Evolutionary conservation across 2,888 invertebrate genomes (phyloP).

Genomic region (Agriotes lineatus): DNA sequence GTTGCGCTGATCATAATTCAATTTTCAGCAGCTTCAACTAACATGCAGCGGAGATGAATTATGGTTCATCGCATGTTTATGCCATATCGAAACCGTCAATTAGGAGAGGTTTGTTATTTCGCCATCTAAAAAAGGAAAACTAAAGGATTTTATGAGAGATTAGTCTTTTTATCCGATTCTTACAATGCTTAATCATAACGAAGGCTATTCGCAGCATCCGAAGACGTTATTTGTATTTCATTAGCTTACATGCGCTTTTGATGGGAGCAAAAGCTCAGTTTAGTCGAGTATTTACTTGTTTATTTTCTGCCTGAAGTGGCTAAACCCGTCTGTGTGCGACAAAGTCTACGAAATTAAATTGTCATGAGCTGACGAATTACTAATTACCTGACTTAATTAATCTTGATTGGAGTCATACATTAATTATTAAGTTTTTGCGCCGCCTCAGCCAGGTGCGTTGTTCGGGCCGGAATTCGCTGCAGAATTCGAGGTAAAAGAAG

Average conservation of each 20-base stretch:
- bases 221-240: slow-evolving; percentile 38
- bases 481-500: no score
- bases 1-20: not conserved
- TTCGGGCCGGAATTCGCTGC: no score
- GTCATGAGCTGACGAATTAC: slow-evolving; percentile 42
- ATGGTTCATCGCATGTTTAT: no score
- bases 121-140: no score
- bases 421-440: slow-evolving; percentile 24
- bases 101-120: no score
- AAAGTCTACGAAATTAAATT: slow-evolving; percentile 44
- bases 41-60: no score
- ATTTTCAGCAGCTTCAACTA: not conserved
- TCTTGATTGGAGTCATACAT: slow-evolving; percentile 33
- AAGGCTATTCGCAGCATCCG: not conserved
- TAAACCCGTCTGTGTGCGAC: slow-evolving; percentile 39
- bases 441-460: not conserved
- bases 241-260: slow-evolving; percentile 37
- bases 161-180: no score
- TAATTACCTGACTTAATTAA: slow-evolving; percentile 41
- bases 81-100: no score
- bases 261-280: slow-evolving; percentile 33
- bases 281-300: slow-evolving; percentile 41
- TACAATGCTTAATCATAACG: not conserved
- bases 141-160: no score
- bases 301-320: slow-evolving; percentile 41